Evolutionary conservation across 2,888 invertebrate genomes (phyloP).

Genomic region (Reticulitermes lucifugus): DNA sequence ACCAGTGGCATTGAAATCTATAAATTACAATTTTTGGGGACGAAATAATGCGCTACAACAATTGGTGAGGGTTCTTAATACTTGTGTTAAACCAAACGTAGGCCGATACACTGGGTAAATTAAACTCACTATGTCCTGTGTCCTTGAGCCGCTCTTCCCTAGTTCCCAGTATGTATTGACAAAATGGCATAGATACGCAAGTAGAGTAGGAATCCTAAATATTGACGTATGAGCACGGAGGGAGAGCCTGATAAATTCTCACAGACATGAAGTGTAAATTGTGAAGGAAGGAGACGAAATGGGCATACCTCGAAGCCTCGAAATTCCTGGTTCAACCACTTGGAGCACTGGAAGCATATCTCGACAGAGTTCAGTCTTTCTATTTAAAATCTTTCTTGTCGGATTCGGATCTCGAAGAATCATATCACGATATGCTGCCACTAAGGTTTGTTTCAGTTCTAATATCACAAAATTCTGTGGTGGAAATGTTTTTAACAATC

Average conservation of each 20-base stretch:
- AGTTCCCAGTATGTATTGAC: no score
- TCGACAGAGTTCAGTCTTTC: conserved; percentile 75
- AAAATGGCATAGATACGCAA: no score
- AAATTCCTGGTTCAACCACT: conserved; percentile 77
- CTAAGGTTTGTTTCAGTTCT: conserved; percentile 77
- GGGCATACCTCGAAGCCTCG: conserved; percentile 72
- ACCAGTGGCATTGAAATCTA: no score
- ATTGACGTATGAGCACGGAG: neutral
- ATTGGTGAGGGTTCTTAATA: no score
- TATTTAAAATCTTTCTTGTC: conserved; percentile 67
- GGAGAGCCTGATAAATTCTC: neutral
- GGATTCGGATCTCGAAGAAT: conserved; percentile 59
- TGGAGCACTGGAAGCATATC: conserved; percentile 75
- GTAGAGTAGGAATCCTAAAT: neutral
- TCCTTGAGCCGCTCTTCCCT: no score
- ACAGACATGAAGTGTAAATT: no score
- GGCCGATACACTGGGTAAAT: no score
- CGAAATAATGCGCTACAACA: no score
- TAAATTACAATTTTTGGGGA: no score
- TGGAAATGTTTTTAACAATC: conserved; percentile 71
- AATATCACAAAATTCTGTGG: conserved; percentile 76
- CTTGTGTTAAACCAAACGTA: no score
- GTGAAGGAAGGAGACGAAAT: neutral
- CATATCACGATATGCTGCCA: conserved; percentile 64
- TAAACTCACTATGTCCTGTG: no score